Evolutionary conservation across 1,140 invertebrate genomes (phyloP), one percentile per base, ranked within the genome.

Genomic region (Meloidogyne chitwoodi): DNA sequence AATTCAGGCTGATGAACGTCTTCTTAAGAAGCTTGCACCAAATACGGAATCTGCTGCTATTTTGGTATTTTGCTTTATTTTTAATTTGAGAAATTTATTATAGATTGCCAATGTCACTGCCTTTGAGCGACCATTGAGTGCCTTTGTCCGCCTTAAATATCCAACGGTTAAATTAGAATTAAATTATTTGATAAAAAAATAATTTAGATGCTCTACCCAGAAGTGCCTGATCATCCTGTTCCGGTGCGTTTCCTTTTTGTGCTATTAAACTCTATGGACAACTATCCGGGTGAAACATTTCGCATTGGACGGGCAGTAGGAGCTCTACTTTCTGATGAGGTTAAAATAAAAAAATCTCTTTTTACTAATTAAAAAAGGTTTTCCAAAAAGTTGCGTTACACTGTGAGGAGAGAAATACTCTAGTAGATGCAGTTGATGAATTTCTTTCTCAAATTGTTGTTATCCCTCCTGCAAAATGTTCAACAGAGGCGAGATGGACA

Each of bases 381-480:
- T 89, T 89, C 71, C 83, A 88, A 74, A 81, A 85, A 72, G 82
- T 87, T 19, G 88, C 88, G 6, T 88, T 88, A 65, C 80, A 79
- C 44, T 84, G 87, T 11, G 83, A 80, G 65, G 80, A 80, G 66
- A 75, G 79, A 34, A 68, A 83, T 22, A 84, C 88, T 48, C 41
- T 89, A 8, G 62, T 66, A 6, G 80, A 82, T 72, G 79, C 81
- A 11, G 79, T 82, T 14, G 80, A 82, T 27, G 82, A 84, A 24
- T 81, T 81, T 71, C 38, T 81, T 11, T 81, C 87, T 19, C 81
- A 84, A 22, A 79, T 84, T 19, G 84, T 87, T 11, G 84, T 88
- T 11, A 81, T 89, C 44, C 89, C 88, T 38, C 88, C 89, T 31
- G 86, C 83, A 34, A 88, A 87, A 74, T 89, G 88, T 87, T 84